Base-by-base conservation (phyloP, 2,888 invertebrate species). In the Lepidonotus clava region DNA sequence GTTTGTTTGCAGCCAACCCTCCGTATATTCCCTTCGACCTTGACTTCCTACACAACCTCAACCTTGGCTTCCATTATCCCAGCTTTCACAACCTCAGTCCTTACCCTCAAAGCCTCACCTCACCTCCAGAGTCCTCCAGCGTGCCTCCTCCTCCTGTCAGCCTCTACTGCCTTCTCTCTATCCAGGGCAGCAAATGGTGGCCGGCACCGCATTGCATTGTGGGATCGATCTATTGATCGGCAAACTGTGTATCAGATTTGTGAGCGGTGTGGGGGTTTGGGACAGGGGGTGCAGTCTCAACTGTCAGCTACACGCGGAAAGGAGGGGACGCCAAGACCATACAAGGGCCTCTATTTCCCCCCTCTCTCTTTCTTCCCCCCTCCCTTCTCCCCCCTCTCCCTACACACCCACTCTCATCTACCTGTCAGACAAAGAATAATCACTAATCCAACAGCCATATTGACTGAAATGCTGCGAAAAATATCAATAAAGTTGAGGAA, bases 171-270 rank as follows among this genome's bases (percentile, higher is more conserved):
- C 38, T 11, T 71, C 71, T 34, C 71, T 71, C 36, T 4, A 71
- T 36, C 71, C 71, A n/a, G n/a, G n/a, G n/a, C n/a, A n/a, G n/a
- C 18, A 38, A 36, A 61, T 34, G 71, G 71, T 38, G 38, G 36
- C 46, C 46, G 6, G 21, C 14, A n/a, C 71, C 38, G 38, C 71
- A 71, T 34, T 18, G 36, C 71, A 36, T 38, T 71, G 4, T 34
- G 38, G 71, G 36, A 71, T 71, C 38, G 71, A 71, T 71, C 71
- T 71, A 71, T 71, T 71, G 71, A 71, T 71, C 71, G 14, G 66
- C 32, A 1, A 8, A 11, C 66, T 66, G 71, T 71, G n/a, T n/a
- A 71, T 71, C 34, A 71, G 71, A 71, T 71, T 34, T 71, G 71
- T 38, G 34, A 21, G 28, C 24, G 28, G 66, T 18, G 1, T 21